Base-by-base conservation (phyloP, 2,888 invertebrate genomes). In the Oscheius sp. region DNA sequence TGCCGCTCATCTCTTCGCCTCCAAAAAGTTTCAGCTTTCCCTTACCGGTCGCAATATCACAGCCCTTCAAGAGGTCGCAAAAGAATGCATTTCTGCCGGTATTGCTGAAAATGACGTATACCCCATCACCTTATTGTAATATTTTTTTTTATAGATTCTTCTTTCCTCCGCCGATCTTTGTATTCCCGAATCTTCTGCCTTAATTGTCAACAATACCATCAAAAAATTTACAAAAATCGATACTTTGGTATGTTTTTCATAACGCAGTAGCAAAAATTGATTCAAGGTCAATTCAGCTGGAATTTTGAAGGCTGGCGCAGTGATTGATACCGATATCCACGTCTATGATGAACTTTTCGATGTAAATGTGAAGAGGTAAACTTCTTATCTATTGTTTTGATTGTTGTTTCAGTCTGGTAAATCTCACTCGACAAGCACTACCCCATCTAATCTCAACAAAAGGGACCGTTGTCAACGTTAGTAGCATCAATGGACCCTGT, bases 291-390 rank as follows among this genome's bases (percentile, higher is more conserved):
- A 85, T 63, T 71, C 78, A 6, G 85, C 85, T 6, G 85, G 85
- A 38, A 83, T 85, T 63, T 71, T 85, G 26, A 75, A 74, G 12
- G 77, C 73, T 22, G 84, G 84, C 12, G 62, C 80, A 12, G 82
- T 83, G 2, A 66, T 76, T 12, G 77, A 78, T 24, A 70, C 74
- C 14, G 74, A 73, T 14, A 70, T 82, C 17, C 72, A 77, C 0
- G 94, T 94, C 84, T 95, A 91, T 84, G 96, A 97, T 87, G 89
- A 91, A 26, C 88, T 94, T 14, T 93, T 97, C 91, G 92, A 93
- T 84, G 90, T 92, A 0, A 97, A 97, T 87, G 70, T 87, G 81
- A 30, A 88, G 85, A 79, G 80, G 82, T 82, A 49, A 33, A 20
- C n/a, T 2, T 36, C 17, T 30, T 12, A n/a, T 64, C 30, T 8